phyloP scores from a whole-genome alignment of 2,888 invertebrate genomes.

The Sinopyrophorus schimmeli region DNA sequence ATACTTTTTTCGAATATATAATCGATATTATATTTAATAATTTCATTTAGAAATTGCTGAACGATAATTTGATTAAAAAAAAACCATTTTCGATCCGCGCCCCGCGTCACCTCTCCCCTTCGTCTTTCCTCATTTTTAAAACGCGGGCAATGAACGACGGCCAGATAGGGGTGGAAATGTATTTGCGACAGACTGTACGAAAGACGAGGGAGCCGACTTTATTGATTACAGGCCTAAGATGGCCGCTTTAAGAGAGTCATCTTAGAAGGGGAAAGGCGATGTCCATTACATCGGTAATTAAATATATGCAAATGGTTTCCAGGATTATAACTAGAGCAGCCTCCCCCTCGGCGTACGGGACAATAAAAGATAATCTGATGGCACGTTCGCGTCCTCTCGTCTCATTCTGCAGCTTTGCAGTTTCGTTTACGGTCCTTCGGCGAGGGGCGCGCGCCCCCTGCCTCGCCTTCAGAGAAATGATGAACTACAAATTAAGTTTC shows the following conservation, averaged over 20 bases:
- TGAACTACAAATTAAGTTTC: slow-evolving; percentile 30
- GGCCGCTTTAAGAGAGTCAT: slow-evolving; percentile 33
- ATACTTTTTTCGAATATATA: too few relatives aligned
- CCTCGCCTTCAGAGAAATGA: slow-evolving; percentile 15
- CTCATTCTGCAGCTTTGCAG: slow-evolving; percentile 20
- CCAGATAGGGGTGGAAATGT: too few relatives aligned
- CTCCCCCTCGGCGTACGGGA: slow-evolving; percentile 27
- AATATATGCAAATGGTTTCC: slow-evolving; percentile 46
- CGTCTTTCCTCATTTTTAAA: too few relatives aligned
- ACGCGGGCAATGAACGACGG: too few relatives aligned
- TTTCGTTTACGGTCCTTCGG: slow-evolving; percentile 19
- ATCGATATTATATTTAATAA: too few relatives aligned
- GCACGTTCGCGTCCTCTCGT: slow-evolving; percentile 17
- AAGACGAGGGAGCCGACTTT: slow-evolving; percentile 20
- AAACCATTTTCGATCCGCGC: too few relatives aligned
- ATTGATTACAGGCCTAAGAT: slow-evolving; percentile 33
- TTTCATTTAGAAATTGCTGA: too few relatives aligned
- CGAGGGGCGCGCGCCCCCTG: too few relatives aligned
- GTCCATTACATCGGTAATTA: slow-evolving; percentile 41
- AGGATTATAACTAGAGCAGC: slow-evolving; percentile 38
- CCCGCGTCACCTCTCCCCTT: too few relatives aligned
- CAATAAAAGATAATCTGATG: slow-evolving; percentile 24
- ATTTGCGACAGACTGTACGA: slow-evolving; percentile 23
- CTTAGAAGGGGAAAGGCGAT: slow-evolving; percentile 32
- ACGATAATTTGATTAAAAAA: too few relatives aligned